Percentiles rank a stretch among this genome's conserved stretches.
These are phyloP conservation scores for Charina bottae DNA, from an alignment of 2,113 vertebrate genomes.

Conservation along the genomic window DNA sequence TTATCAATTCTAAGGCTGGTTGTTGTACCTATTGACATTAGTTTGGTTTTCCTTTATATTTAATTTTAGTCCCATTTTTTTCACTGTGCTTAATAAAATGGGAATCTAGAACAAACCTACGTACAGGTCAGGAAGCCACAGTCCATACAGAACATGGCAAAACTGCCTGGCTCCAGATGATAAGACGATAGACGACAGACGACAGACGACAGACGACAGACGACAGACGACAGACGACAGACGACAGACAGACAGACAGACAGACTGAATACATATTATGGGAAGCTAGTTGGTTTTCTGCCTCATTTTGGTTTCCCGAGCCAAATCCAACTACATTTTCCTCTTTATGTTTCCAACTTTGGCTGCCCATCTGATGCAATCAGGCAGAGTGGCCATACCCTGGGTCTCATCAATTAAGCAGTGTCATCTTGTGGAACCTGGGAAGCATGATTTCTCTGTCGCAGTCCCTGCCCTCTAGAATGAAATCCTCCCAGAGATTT, in stretches of 20 bases:
- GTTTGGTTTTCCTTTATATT: no score
- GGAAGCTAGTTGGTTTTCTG: neutral
- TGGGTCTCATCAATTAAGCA: neutral
- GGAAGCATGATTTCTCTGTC: neutral
- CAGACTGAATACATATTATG: neutral
- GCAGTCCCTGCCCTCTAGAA: neutral
- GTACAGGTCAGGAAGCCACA: neutral
- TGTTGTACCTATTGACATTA: no score
- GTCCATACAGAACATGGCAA: neutral
- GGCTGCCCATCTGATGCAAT: neutral
- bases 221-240: no score
- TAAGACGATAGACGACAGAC: no score
- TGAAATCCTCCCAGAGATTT: neutral
- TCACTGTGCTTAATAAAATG: neutral
- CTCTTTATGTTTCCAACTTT: neutral
- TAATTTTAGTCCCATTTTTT: no score
- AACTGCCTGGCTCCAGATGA: neutral
- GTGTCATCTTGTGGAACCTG: neutral
- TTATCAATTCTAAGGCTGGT: no score
- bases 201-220: no score
- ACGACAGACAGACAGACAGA: no score
- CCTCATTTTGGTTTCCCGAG: neutral
- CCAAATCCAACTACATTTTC: neutral
- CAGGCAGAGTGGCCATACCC: neutral
- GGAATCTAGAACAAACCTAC: neutral